phyloP scores from a whole-genome alignment of 2,113 vertebrate genomes.

The Pachycephala philippinensis region DNA sequence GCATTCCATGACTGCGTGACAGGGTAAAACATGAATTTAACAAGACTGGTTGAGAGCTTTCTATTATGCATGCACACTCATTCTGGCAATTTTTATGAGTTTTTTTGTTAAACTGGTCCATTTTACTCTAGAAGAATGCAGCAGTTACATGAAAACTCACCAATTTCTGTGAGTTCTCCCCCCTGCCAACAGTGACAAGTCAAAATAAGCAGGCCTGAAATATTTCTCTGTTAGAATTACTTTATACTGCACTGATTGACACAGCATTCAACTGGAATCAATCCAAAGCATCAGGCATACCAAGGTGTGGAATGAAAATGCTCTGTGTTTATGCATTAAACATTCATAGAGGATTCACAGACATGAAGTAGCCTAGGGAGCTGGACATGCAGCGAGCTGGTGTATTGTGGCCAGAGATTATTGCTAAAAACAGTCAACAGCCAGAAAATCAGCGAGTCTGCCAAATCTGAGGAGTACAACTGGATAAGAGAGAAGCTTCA shows the following conservation, averaged over 20 bases:
- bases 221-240: not conserved
- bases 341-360: not conserved
- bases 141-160: not conserved
- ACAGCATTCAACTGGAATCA: not conserved
- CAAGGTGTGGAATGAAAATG: not conserved
- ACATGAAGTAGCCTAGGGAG: not conserved
- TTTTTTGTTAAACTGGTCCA: not conserved
- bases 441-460: not conserved
- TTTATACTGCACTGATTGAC: not conserved
- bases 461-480: not conserved
- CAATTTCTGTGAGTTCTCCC: not conserved
- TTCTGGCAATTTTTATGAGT: not conserved
- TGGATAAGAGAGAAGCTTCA: not conserved
- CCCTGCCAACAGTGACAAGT: not conserved
- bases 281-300: not conserved
- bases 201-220: not conserved
- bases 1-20: not conserved
- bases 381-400: not conserved
- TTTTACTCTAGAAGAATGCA: not conserved
- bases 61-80: not conserved
- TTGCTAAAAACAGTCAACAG: not conserved
- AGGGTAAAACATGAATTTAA: slow-evolving; percentile 10
- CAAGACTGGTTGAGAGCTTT: not conserved
- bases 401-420: not conserved
- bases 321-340: not conserved